Evolutionary conservation across 1,140 invertebrate genomes (phyloP), one percentile per base, ranked within the genome.

Genomic region (Calosoma granatense): DNA sequence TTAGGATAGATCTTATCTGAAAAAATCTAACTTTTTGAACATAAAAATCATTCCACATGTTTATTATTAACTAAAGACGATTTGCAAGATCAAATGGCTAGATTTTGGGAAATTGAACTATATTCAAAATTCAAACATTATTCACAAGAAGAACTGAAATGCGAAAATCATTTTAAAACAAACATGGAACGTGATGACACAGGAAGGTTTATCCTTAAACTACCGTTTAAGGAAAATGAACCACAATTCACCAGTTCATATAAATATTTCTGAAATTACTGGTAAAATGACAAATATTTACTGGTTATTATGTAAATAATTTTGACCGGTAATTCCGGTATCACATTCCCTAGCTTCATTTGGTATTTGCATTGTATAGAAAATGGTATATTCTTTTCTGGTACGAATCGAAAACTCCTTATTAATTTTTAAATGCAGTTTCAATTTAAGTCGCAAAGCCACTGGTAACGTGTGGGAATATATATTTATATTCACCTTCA

Each of bases 31-130:
- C n/a, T 19, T 69, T n/a, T 22, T 65, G 19, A 54, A 60, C 9
- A 64, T 64, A 6, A 53, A 60, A 22, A 19, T 47, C 12, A 22
- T 21, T 22, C 1, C 15, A 12, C 6, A 9, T 6, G 9, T 47
- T 47, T 47, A 47, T 17, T 4, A 47, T 47, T 47, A 47, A 47
- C 15, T 36, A 9, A 36, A 47, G 3, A 47, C 26, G n/a, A 36
- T 36, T 47, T 61, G 1, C 52, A 58, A 56, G 15, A 60, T 20
- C 60, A 57, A 56, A 15, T 60, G 17, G 22, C 47, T 51, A 59
- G 58, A 61, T 65, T 70, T 60, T 69, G 64, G 62, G 62, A 69
- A 60, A 20, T 63, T 20, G 66, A 70, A 53, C 62, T 68, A 47
- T 30, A 19, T 56, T 54, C 43, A 26, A 43, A 53, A n/a, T 51